Evolutionary conservation across 2,888 invertebrate genomes (phyloP), one percentile per base, ranked within the genome.

Genomic region (Conus canariensis): DNA sequence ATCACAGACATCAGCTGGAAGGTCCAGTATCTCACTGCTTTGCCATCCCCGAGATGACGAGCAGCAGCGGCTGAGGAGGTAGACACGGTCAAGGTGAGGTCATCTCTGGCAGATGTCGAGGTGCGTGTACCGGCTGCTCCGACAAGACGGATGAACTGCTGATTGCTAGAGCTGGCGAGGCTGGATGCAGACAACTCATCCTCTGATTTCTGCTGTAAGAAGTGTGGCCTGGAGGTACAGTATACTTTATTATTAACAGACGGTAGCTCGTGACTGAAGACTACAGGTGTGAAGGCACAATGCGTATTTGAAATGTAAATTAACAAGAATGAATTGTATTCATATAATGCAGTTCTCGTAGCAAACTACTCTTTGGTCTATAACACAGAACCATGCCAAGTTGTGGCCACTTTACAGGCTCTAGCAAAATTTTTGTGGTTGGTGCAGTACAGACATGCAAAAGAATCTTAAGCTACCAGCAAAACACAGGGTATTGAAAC

Each of bases 171-270:
- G 12, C 70, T 85, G 58, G 58, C 70, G 58, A 85, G 12, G 22
- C 70, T 74, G n/a, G 85, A n/a, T 12, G 45, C 25, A 3, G 67
- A 56, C 59, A 59, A 10, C 60, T 64, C 88, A 12, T 85, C 89
- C n/a, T 89, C 85, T 3, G 85, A 85, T 60, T 89, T 89, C 74
- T 89, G 89, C 30, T 89, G 89, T 58, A 89, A 16, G 85, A 89
- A 89, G 14, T 74, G 70, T 1, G 89, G 89, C 58, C 89, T 89
- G 85, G 14, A 70, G 60, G 16, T 7, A 64, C 64, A 16, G 64
- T 2, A 64, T 64, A 16, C 10, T 16, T 1, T 16, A 7, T 16
- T 3, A 64, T 64, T 64, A 16, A 70, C 70, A 19, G 22, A 70
- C 19, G 19, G 7, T 22, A 70, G 70, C 70, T 14, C 70, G 16